Evolutionary conservation across 2,797 vertebrate genomes (phyloP).

Genomic region (Cygnus olor): DNA sequence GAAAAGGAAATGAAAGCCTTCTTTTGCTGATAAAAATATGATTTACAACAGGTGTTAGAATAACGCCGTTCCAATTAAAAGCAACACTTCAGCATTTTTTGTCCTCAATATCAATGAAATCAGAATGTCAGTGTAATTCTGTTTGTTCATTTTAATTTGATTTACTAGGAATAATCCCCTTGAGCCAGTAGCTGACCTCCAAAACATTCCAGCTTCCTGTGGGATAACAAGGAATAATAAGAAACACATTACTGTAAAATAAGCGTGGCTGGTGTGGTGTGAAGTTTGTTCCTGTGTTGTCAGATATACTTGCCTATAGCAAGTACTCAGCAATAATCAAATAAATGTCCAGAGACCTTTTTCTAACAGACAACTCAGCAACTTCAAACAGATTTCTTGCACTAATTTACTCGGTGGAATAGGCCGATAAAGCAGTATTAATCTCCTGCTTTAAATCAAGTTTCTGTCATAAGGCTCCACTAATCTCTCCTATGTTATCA

Average conservation of each 20-base stretch:
- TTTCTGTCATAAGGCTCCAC: slow-evolving; percentile 74
- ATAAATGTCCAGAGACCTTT: slow-evolving; percentile 72
- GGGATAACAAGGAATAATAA: slow-evolving; percentile 68
- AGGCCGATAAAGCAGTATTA: slow-evolving; percentile 72
- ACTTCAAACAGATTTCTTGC: slow-evolving; percentile 74
- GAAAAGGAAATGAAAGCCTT: slow-evolving; percentile 55
- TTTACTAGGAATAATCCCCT: slow-evolving; percentile 66
- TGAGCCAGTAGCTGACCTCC: slow-evolving; percentile 53
- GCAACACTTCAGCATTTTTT: slow-evolving; percentile 37
- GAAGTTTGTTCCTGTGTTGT: slow-evolving; percentile 46
- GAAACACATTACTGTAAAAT: slow-evolving; percentile 67
- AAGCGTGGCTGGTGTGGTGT: slow-evolving; percentile 34
- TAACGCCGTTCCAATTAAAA: slow-evolving; percentile 66
- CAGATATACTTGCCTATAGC: slow-evolving; percentile 43
- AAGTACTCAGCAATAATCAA: slow-evolving; percentile 68
- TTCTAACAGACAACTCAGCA: slow-evolving; percentile 70
- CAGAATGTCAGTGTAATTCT: slow-evolving; percentile 46
- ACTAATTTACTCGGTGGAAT: slow-evolving; percentile 60
- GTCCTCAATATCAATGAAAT: slow-evolving; percentile 46
- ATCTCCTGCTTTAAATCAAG: slow-evolving; percentile 78
- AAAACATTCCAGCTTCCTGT: slow-evolving; percentile 57
- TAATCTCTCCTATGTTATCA: slow-evolving; percentile 75
- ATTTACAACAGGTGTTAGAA: slow-evolving; percentile 34
- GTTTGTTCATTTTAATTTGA: slow-evolving; percentile 66
- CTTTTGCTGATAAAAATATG: slow-evolving; percentile 36